Base-by-base conservation (phyloP, 2,888 invertebrate genomes). In the Drepanosiphum platanoidis region DNA sequence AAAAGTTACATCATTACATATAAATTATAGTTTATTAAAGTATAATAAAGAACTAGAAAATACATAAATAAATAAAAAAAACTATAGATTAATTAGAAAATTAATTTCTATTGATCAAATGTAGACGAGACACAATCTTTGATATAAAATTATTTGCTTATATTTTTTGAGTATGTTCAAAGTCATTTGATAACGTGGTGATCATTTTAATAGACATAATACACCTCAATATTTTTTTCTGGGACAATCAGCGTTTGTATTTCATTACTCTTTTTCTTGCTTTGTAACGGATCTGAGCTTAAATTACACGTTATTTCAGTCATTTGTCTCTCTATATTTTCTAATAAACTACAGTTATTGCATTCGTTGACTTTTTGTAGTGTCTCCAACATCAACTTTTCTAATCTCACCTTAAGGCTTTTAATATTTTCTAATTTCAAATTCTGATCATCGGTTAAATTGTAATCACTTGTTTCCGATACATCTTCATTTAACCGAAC, bases 191-290 rank as follows among this genome's bases (percentile, higher is more conserved):
- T 42, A 42, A 42, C 42, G 42, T 42, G 11, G 42, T 42, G 42
- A 42, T 11, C n/a, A 61, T 27, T 27, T 79, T 46, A 81, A 71
- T 27, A 39, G 1, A 71, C 34, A 27, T 70, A 80, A 68, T 52
- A 80, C 15, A 80, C 46, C 46, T 80, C 79, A 52, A 80, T 52
- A 70, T 68, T 80, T 68, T 79, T 80, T 68, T 70, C 66, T 18
- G 79, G 66, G 3, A 8, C 22, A 34, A 36, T n/a, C 15, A 52
- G 46, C 4, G 34, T 68, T 68, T 68, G 42, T 36, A 27, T 30
- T 81, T 81, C 70, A 58, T 30, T 81, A 39, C 8, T 70, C 22
- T 30, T 61, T 71, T 71, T 39, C 1, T 30, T 22, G 22, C 39
- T 70, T 52, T 80, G 36, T 58, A 58, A 36, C 71, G 39, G 36